Base-by-base conservation (phyloP, 2,888 invertebrate species). In the Noctua janthe region DNA sequence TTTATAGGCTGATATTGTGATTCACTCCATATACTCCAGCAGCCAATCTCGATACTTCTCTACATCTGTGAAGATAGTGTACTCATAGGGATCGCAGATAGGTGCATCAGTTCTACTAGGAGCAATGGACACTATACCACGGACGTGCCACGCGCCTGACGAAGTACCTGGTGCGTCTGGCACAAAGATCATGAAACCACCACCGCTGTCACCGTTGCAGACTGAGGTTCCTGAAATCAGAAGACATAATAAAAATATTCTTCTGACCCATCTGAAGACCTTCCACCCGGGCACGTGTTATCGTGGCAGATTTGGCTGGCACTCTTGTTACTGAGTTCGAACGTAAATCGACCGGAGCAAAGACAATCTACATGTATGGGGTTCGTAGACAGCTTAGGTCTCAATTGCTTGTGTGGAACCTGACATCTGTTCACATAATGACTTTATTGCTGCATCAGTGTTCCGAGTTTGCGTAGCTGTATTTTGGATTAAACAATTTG, bases 141-240 rank as follows among this genome's bases (percentile, higher is more conserved):
- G 86, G 15, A 94, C 82, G 72, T 93, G 88, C 92, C 93, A 95
- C 4, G 93, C 85, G 0, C 94, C 94, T 0, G 90, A 72, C 0
- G 1, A 39, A 74, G 13, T 88, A 0, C 89, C 89, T 0, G 91
- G 66, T 7, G 67, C 80, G 51, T 94, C 93, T 8, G 94, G 94
- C 1, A 93, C 89, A 80, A 94, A 94, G 8, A 97, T 92, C 39
- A 94, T 87, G 85, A 97, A 94, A 0, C 96, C 97, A 66, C 97
- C 96, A 1, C 97, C 97, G 75, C 97, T 97, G 85, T 97, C 97
- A 2, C 97, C 97, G 67, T 97, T 97, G 84, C 97, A 97, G 10
- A 96, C 96, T 77, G 97, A 97, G 7, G 94, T 96, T 13, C 96
- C 97, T 92, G 83, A 15, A 90, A 59, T n/a, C n/a, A 29, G 47